Conservation (phyloP, 2,113 vertebrate genomes). For the Periophthalmodon schlosseri region DNA sequence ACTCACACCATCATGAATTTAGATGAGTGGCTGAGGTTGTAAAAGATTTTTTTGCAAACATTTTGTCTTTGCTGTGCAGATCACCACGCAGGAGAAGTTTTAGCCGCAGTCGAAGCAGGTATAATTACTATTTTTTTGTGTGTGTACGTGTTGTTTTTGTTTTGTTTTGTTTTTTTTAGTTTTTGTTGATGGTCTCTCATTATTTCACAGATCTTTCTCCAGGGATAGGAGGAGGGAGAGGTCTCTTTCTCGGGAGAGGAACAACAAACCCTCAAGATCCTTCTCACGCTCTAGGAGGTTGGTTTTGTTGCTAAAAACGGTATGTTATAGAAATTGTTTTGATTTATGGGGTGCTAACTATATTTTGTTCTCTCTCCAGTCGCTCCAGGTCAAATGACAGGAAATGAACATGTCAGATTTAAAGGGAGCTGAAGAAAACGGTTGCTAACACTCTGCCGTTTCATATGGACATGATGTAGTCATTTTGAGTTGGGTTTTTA, state of each 20-base stretch:
- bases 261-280: constrained; percentile 96
- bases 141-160: neutral
- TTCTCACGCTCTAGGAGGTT: constrained; percentile 98
- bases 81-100: constrained; percentile 97
- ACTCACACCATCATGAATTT: constrained; percentile 37
- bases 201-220: constrained; percentile 87
- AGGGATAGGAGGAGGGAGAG: constrained; percentile 98
- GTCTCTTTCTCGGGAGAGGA: constrained; percentile 94
- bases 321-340: accelerated
- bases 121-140: constrained; percentile 11
- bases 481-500: constrained; percentile 49
- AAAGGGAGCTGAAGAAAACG: constrained; percentile 47
- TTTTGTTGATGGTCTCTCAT: neutral
- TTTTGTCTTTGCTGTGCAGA: constrained; percentile 79
- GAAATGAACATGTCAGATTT: constrained; percentile 75
- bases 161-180: neutral
- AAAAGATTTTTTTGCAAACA: constrained; percentile 25
- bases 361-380: constrained; percentile 62
- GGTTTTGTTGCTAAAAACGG: neutral
- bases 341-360: neutral
- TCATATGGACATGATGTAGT: constrained; percentile 38
- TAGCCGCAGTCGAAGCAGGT: constrained; percentile 98
- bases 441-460: constrained; percentile 45
- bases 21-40: constrained; percentile 35
- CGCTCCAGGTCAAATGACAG: constrained; percentile 97